Conservation (phyloP, 2,888 invertebrate genomes). For the Noctua comes region DNA sequence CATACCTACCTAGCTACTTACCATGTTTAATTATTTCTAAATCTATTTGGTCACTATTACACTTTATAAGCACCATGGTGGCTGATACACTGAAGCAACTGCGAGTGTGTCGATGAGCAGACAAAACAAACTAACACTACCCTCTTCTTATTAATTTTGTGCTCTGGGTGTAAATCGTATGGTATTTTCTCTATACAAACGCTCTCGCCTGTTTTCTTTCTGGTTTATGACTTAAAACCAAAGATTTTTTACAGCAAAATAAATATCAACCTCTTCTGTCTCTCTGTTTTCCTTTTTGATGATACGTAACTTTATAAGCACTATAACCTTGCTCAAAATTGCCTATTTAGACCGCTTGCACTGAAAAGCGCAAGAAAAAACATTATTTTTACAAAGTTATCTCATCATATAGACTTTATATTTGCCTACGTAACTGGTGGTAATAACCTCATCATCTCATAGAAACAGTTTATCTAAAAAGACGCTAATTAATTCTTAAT, state of each 20-base stretch:
- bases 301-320: no score
- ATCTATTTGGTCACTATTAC: neutral
- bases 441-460: slow-evolving; percentile 51
- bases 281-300: no score
- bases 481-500: slow-evolving; percentile 35
- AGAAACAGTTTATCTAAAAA: slow-evolving; percentile 32
- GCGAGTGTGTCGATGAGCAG: no score
- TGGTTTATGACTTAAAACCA: no score
- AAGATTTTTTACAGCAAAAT: no score
- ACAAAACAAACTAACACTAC: neutral
- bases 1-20: neutral
- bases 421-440: slow-evolving; percentile 2
- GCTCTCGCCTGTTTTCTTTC: no score
- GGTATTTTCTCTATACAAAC: no score
- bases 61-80: neutral
- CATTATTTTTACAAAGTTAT: neutral
- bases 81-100: neutral
- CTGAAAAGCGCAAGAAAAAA: neutral
- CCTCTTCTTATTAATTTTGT: neutral
- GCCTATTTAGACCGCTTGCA: no score
- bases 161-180: neutral
- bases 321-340: no score
- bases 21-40: neutral
- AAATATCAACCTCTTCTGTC: no score
- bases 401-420: neutral